phyloP scores from a whole-genome alignment of 2,113 vertebrate species.

The Felis catus region F.catus_Fca126_mat1.0 CM031415.1:86263001-86263500 shows the following conservation, averaged over 20 bases:
- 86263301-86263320: background rate
- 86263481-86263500: background rate
- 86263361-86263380: background rate
- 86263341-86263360: background rate
- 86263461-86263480: background rate
- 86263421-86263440: too few relatives aligned
- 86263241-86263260: background rate
- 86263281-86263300: background rate
- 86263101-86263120: too few relatives aligned
- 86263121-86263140: background rate
- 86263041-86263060: too few relatives aligned
- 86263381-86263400: slow-evolving; percentile 14
- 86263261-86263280: background rate
- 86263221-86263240: background rate
- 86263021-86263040: too few relatives aligned
- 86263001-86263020: too few relatives aligned
- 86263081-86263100: too few relatives aligned
- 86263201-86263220: background rate
- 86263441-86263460: background rate
- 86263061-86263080: too few relatives aligned
- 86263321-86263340: background rate
- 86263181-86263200: background rate
- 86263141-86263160: background rate
- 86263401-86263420: background rate
- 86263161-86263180: background rate